Conservation (phyloP, 2,888 invertebrate genomes). For the Tetramorium bicarinatum region DNA sequence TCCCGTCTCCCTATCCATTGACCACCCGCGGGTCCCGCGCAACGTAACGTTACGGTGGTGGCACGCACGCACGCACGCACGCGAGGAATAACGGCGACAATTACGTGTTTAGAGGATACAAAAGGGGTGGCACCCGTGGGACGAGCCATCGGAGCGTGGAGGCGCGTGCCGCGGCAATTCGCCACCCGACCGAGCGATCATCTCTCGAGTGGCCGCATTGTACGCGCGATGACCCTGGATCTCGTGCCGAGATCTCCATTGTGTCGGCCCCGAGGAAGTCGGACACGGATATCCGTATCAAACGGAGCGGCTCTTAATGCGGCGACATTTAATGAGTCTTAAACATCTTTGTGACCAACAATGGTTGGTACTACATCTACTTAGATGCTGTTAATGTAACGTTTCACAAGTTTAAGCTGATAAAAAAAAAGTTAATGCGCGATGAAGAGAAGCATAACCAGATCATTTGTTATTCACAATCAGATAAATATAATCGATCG, state of each 20-base stretch:
- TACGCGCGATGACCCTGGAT: constrained; percentile 49
- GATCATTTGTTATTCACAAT: not conserved
- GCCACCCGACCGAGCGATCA: constrained; percentile 72
- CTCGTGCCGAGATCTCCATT: constrained; percentile 69
- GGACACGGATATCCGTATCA: constrained; percentile 51
- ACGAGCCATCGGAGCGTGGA: constrained; percentile 77
- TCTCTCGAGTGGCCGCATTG: constrained; percentile 67
- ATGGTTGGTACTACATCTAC: no score
- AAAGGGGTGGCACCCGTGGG: constrained; percentile 81
- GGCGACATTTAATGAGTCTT: constrained; percentile 26
- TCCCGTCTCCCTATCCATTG: constrained; percentile 43
- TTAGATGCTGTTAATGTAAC: not conserved
- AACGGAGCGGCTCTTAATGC: constrained; percentile 24
- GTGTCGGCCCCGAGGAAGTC: constrained; percentile 52
- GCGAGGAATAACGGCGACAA: constrained; percentile 80
- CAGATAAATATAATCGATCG: not conserved
- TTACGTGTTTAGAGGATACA: constrained; percentile 83
- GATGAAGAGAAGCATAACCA: not conserved
- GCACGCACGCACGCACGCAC: constrained; percentile 33
- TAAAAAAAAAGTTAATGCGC: not conserved
- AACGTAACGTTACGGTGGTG: constrained; percentile 66
- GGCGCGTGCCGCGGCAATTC: constrained; percentile 81
- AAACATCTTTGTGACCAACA: not conserved
- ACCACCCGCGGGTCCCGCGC: constrained; percentile 68
- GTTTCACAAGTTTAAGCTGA: not conserved